Evolutionary conservation across 1,140 invertebrate species (phyloP), one percentile per base, ranked within the genome.

Genomic region (Atta colombica): DNA sequence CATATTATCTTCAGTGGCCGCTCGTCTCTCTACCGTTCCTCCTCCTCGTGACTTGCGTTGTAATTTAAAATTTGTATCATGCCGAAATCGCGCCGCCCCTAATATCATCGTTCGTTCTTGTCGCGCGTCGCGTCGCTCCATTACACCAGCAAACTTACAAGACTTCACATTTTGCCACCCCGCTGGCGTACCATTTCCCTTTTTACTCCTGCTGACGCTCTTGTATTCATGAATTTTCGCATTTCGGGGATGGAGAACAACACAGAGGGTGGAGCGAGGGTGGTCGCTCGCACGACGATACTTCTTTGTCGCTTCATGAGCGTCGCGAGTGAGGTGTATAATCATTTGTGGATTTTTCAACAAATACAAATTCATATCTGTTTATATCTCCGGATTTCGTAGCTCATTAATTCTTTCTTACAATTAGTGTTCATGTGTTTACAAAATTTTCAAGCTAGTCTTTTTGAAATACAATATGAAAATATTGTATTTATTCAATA

Each of bases 1-100:
- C 94, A 94, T 94, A 94, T 94, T 95, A 95, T 95, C 93, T 93
- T 92, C 89, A 88, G 66, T 86, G 90, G 72, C 86, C 77, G 61
- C 72, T 63, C 25, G n/a, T 53, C 49, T 35, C 14, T 58, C 55
- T 21, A 4, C 35, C 12, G 16, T 45, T 74, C n/a, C 16, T 61
- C n/a, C 4, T 72, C 14, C 55, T 58, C 69, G 68, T 61, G 69
- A 84, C 69, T 84, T 35, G 82, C 53, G 84, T 81, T 90, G 87
- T 87, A 91, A 86, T 91, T 91, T 91, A 90, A 74, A 91, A 91
- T 91, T 91, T 91, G 90, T 91, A 91, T 91, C 85, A 53, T 66
- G 25, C 58, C 45, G 87, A 77, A 88, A 90, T 91, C 84, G 66
- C 55, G n/a, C 53, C 25, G 68, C 60, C 39, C 39, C 21, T 58